Conservation (phyloP, 2,888 invertebrate species). For the Apeira syringaria region DNA sequence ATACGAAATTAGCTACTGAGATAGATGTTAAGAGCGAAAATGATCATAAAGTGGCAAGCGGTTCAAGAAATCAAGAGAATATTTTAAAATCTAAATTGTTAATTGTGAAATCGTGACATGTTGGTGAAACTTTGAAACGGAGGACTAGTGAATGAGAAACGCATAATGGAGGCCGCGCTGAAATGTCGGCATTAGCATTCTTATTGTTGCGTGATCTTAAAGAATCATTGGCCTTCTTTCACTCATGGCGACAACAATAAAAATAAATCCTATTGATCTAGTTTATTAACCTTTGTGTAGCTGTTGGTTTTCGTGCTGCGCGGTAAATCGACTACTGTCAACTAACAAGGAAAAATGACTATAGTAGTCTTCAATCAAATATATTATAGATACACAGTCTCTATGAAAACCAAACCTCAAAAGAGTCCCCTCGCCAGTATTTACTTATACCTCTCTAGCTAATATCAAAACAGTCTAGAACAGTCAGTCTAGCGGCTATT, state of each 20-base stretch:
- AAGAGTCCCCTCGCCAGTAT: slow-evolving; percentile 1
- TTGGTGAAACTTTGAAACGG: slow-evolving; percentile 48
- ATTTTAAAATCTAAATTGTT: slow-evolving; percentile 47
- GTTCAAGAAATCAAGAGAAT: slow-evolving; percentile 39
- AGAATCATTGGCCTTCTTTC: slow-evolving; percentile 28
- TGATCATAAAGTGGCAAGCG: not conserved
- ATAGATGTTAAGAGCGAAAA: no score
- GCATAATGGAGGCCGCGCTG: slow-evolving; percentile 57
- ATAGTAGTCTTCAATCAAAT: no score
- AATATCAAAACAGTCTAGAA: no score
- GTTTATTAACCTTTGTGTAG: slow-evolving; percentile 25
- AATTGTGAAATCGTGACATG: slow-evolving; percentile 53
- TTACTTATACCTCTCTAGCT: no score
- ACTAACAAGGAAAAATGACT: slow-evolving; percentile 6
- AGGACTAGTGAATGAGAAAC: slow-evolving; percentile 49
- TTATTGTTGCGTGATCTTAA: slow-evolving; percentile 40
- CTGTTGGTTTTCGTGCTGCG: slow-evolving; percentile 15
- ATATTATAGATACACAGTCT: no score
- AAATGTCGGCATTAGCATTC: slow-evolving; percentile 69
- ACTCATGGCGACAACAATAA: slow-evolving; percentile 21
- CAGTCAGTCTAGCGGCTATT: no score
- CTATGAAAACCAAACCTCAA: no score
- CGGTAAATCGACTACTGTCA: slow-evolving; percentile 25
- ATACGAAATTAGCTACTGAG: no score
- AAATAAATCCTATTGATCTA: slow-evolving; percentile 24